Conservation (phyloP, 1,140 invertebrate genomes). For the Chionoecetes opilio region DNA sequence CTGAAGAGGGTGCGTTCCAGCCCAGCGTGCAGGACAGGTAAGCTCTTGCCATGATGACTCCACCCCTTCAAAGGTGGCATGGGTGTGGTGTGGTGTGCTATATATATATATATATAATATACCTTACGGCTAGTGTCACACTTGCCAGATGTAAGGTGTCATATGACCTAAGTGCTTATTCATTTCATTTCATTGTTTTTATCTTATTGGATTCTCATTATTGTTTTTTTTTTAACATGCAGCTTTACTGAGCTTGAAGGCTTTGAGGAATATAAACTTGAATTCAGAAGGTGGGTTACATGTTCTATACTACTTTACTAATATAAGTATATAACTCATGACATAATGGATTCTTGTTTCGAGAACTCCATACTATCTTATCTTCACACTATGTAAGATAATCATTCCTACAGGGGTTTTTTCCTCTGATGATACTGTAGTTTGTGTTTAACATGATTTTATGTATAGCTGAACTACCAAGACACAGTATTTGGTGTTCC, state of each 20-base stretch:
- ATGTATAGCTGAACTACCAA: not conserved
- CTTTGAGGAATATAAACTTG: conserved; percentile 81
- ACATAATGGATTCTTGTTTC: too few relatives aligned
- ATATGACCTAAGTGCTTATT: too few relatives aligned
- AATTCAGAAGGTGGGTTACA: conserved; percentile 79
- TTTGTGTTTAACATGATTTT: not conserved
- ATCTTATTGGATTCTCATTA: not conserved
- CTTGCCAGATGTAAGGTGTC: too few relatives aligned
- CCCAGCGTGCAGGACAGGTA: conserved; percentile 72
- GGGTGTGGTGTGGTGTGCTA: too few relatives aligned
- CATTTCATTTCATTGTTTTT: not conserved
- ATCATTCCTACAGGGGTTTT: not conserved
- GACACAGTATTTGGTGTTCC: too few relatives aligned
- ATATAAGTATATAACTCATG: too few relatives aligned
- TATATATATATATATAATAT: too few relatives aligned
- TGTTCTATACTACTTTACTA: not conserved
- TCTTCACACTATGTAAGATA: not conserved
- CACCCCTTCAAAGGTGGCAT: too few relatives aligned
- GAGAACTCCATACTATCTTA: not conserved
- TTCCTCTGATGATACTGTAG: not conserved
- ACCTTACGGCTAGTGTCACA: too few relatives aligned
- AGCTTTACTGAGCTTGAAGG: conserved; percentile 78
- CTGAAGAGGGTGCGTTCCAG: conserved; percentile 69
- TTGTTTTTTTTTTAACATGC: conserved; percentile 45
- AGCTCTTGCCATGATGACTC: too few relatives aligned